Base-by-base conservation (phyloP, 2,888 invertebrate species). In the Diplazon laetatorius region DNA sequence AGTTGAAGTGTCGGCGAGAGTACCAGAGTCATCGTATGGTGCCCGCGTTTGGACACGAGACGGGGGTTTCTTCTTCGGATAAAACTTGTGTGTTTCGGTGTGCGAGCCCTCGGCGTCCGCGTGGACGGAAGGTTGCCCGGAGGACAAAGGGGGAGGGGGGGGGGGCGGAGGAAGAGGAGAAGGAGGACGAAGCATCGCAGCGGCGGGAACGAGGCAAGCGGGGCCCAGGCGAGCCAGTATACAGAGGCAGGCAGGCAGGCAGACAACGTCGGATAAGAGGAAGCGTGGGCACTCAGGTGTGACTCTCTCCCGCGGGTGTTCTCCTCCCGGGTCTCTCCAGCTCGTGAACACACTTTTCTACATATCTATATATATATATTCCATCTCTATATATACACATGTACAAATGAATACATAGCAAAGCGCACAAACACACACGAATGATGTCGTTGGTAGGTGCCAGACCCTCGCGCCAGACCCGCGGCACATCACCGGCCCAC, bases 261-360 rank as follows among this genome's bases (percentile, higher is more conserved):
- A 68, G 78, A 80, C 73, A 83, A 83, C 83, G 84, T 85, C 86
- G 89, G 87, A 89, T 89, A 86, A 90, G 89, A 90, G 90, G 90
- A 91, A 90, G 88, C 89, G 89, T 88, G 89, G 86, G 90, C 90
- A 88, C 90, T 91, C 88, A 84, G 89, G 89, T 89, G 90, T 90
- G 89, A 90, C 90, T 88, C 89, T 85, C 85, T 88, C 88, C 88
- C 88, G 90, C 87, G 89, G 89, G 89, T 86, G 87, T 86, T 86
- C 85, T 81, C 87, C 84, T 87, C 86, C 87, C 81, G 39, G 50
- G 12, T 80, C 81, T 73, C 80, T 77, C 73, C 57, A 65, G 63
- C 72, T 80, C 69, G 46, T 59, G 14, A 37, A 46, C 50, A 59
- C 65, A 50, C 77, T 46, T 73, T 74, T 59, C 57, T n/a, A n/a